phyloP scores from a whole-genome alignment of 2,797 vertebrate genomes.

The Hypotaenidia philippensis region DNA sequence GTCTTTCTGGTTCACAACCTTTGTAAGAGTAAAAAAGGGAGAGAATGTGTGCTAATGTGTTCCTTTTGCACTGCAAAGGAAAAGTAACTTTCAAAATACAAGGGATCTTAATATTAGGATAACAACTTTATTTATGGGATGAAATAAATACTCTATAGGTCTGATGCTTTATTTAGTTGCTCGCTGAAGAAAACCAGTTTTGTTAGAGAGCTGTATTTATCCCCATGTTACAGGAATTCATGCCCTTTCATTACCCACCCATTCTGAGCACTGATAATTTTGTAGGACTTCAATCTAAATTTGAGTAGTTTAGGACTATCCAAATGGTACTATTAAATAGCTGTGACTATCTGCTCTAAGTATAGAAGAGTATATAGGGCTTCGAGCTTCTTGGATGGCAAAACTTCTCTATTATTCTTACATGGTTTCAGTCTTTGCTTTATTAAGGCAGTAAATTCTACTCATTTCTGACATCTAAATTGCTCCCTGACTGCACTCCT shows the following conservation, averaged over 20 bases:
- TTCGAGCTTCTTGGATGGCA: neutral
- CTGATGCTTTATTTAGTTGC: neutral
- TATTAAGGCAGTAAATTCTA: neutral
- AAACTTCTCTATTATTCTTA: neutral
- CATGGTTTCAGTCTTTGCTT: neutral
- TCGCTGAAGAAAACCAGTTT: neutral
- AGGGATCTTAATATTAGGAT: neutral
- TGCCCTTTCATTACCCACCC: neutral
- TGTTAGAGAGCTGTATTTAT: rapidly evolving
- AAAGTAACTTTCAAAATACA: neutral
- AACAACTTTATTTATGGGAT: neutral
- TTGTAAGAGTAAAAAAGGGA: neutral
- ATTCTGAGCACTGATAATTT: neutral
- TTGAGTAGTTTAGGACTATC: neutral
- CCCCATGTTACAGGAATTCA: neutral
- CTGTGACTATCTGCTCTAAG: neutral
- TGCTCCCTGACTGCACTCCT: neutral
- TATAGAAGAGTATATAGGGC: rapidly evolving
- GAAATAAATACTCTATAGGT: neutral
- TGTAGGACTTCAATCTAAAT: neutral
- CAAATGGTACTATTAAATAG: neutral
- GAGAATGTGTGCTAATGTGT: neutral
- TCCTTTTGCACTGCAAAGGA: neutral
- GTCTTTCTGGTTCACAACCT: neutral
- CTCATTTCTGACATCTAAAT: neutral